Evolutionary conservation across 2,797 vertebrate species (phyloP).

Genomic region (Coendou prehensilis): DNA sequence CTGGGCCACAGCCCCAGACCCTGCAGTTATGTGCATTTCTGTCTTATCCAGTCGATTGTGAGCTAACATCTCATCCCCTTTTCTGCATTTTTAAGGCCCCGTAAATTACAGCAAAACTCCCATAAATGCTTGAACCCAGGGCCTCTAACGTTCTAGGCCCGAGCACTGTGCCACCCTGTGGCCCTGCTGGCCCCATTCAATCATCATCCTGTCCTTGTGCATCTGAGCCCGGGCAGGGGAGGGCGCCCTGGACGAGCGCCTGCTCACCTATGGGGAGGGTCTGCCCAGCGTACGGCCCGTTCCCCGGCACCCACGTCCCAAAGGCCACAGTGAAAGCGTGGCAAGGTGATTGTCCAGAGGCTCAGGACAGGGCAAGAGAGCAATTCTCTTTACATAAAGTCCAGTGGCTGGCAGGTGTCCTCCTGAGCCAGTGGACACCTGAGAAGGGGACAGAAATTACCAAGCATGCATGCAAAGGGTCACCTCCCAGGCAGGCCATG

Average conservation of each 20-base stretch:
- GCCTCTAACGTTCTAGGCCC: background rate
- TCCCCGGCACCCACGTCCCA: background rate
- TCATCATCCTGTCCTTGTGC: background rate
- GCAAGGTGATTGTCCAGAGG: background rate
- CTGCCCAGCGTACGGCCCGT: background rate
- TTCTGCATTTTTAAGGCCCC: background rate
- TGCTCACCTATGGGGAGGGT: background rate
- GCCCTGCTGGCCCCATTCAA: background rate
- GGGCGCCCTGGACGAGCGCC: background rate
- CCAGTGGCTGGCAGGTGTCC: background rate
- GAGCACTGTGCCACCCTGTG: background rate
- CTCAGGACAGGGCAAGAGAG: background rate
- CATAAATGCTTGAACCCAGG: background rate
- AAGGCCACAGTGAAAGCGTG: background rate
- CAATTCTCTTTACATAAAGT: background rate
- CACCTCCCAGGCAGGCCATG: background rate
- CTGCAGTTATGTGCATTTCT: background rate
- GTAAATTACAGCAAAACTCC: background rate
- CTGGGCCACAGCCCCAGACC: background rate
- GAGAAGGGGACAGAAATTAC: background rate
- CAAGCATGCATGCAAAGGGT: background rate
- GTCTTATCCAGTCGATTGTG: background rate
- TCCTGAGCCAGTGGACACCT: background rate
- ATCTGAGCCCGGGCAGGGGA: background rate
- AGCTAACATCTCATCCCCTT: background rate